Conservation (phyloP, 2,797 vertebrate genomes). For the Champsocephalus esox region DNA sequence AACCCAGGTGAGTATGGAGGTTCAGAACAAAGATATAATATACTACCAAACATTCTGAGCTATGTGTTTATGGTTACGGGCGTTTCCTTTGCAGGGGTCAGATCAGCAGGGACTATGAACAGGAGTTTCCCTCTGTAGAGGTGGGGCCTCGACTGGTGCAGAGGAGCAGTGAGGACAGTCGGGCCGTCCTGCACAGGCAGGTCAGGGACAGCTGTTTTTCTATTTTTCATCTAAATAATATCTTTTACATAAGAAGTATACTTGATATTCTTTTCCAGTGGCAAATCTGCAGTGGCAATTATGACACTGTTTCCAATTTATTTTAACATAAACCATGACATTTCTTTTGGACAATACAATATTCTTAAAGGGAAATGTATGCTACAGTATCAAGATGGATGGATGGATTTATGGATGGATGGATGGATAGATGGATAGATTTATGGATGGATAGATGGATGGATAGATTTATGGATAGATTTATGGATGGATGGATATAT, state of each 20-base stretch:
- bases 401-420: too few relatives aligned
- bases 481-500: too few relatives aligned
- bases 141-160: slow-evolving; percentile 61
- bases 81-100: slow-evolving; percentile 77
- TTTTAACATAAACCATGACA: too few relatives aligned
- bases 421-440: too few relatives aligned
- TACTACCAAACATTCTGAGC: not conserved
- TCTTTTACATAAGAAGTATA: too few relatives aligned
- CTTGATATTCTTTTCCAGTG: not conserved
- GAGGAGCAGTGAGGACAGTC: slow-evolving; percentile 43
- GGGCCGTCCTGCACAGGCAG: slow-evolving; percentile 71
- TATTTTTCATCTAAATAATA: not conserved
- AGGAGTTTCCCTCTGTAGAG: slow-evolving; percentile 80
- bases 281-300: not conserved
- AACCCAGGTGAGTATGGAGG: slow-evolving; percentile 61
- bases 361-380: not conserved
- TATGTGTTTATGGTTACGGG: slow-evolving; percentile 15
- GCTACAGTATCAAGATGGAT: too few relatives aligned
- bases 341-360: not conserved
- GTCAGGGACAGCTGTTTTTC: slow-evolving; percentile 62
- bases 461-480: too few relatives aligned
- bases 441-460: too few relatives aligned
- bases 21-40: not conserved
- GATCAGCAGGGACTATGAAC: slow-evolving; percentile 85
- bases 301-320: not conserved